Conservation (phyloP, 2,113 vertebrate genomes). For the Cervus canadensis region DNA sequence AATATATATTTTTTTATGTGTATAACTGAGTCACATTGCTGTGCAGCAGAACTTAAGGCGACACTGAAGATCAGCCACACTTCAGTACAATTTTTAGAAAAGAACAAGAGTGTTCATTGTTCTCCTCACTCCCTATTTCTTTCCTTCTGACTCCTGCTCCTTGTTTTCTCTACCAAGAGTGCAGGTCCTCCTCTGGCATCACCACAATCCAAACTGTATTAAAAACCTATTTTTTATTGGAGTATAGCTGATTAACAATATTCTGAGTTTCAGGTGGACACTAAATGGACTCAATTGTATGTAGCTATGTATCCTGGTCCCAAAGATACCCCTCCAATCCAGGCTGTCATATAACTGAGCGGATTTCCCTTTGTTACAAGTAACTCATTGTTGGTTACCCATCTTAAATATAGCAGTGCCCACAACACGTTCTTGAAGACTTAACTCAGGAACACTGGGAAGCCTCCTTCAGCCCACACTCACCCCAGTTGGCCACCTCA, state of each 20-base stretch:
- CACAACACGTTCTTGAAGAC: neutral
- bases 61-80: neutral
- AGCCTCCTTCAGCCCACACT: neutral
- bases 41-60: neutral
- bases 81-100: neutral
- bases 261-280: neutral
- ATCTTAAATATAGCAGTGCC: neutral
- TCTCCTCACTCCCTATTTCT: neutral
- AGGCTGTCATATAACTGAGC: neutral
- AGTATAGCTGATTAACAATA: neutral
- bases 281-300: neutral
- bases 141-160: neutral
- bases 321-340: neutral
- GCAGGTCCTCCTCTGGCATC: neutral
- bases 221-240: neutral
- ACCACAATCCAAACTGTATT: too few species aligned
- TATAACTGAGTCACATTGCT: neutral
- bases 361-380: neutral
- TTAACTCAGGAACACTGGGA: neutral
- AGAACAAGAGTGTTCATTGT: neutral
- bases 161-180: neutral
- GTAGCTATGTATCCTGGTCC: accelerated
- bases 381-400: neutral
- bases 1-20: too few species aligned
- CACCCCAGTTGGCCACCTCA: neutral